Conservation (phyloP, 2,113 vertebrate genomes). For the Plestiodon gilberti region DNA sequence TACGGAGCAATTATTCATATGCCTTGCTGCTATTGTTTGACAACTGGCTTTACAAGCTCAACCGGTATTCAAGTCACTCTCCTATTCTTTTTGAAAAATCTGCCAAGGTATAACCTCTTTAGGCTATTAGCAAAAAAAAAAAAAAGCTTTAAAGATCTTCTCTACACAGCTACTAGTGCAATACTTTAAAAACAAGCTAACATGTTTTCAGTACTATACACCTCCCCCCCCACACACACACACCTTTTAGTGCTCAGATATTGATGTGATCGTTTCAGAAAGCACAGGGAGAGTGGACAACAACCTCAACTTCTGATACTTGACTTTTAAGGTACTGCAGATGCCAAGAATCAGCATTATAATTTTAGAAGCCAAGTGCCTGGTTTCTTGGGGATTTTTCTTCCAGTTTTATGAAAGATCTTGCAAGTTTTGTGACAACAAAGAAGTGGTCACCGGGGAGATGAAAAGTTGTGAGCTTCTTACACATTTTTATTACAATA, state of each 20-base stretch:
- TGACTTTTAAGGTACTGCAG: neutral
- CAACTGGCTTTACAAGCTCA: neutral
- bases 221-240: no score
- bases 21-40: neutral
- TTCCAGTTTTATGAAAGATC: neutral
- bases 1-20: neutral
- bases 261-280: neutral
- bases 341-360: neutral
- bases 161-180: neutral
- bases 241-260: no score
- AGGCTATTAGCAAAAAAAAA: neutral
- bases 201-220: no score
- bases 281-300: neutral
- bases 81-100: neutral
- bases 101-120: neutral
- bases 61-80: neutral
- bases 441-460: neutral
- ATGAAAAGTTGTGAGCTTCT: neutral
- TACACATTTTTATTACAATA: no score
- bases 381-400: neutral
- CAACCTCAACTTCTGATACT: neutral
- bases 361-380: neutral
- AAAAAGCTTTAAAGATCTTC: neutral
- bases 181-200: neutral
- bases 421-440: neutral